Evolutionary conservation across 30 jellyfish, hydroid and myxozoan genomes (phyloP).

Genomic region (Euphysa ruthae): DNA sequence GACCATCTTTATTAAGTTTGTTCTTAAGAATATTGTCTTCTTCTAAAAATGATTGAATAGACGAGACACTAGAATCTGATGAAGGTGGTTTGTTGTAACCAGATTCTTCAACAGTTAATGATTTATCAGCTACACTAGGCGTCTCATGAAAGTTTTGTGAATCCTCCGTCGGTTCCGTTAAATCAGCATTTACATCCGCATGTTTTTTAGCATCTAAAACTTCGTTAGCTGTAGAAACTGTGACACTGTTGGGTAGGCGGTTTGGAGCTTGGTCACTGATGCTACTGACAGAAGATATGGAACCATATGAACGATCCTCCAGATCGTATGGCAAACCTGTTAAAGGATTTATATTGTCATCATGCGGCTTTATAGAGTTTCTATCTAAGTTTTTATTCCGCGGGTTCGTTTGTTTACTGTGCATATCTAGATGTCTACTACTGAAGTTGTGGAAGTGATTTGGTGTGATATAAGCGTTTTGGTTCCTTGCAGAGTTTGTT

Average conservation of each 20-base stretch:
- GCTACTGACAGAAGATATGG: conserved; percentile 13
- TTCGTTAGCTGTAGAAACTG: conserved; percentile 15
- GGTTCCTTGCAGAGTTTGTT: too few species aligned
- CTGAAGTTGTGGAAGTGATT: too few species aligned
- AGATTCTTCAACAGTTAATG: background rate
- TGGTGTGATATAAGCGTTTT: too few species aligned
- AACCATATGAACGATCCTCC: conserved; percentile 27
- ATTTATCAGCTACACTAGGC: background rate
- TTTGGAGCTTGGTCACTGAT: background rate
- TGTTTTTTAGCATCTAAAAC: background rate
- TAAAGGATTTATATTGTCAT: conserved; percentile 21
- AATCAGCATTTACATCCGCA: background rate
- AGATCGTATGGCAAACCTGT: conserved; percentile 34
- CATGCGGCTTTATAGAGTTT: too few species aligned
- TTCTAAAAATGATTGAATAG: conserved; percentile 79
- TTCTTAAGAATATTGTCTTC: conserved; percentile 64
- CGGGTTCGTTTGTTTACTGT: too few species aligned
- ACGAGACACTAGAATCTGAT: conserved; percentile 54
- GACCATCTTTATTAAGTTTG: conserved; percentile 39
- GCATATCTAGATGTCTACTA: too few species aligned
- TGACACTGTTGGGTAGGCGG: background rate
- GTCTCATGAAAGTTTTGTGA: background rate
- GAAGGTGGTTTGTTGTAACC: background rate
- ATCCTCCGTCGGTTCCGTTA: background rate
- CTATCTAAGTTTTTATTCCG: too few species aligned